Conservation (phyloP, 2,113 vertebrate species). For the Gadus chalcogrammus region DNA sequence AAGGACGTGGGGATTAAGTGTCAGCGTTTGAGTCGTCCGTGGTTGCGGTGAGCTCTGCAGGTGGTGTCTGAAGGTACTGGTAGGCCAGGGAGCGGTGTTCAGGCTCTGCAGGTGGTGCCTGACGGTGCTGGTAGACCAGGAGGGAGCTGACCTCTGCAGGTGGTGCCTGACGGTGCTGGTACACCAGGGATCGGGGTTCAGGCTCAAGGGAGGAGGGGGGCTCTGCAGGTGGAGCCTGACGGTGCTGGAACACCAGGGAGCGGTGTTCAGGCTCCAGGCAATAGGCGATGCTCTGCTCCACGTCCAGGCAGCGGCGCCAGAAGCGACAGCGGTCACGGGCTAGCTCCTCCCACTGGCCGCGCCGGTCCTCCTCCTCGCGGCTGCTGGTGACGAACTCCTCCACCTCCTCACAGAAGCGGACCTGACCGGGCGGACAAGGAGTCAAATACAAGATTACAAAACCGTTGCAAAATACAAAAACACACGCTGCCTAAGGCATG, state of each 20-base stretch:
- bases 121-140: no score
- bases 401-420: constrained; percentile 86
- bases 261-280: constrained; percentile 83
- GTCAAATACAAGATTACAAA: no score
- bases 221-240: constrained; percentile 73
- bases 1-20: neutral
- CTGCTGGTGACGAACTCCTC: constrained; percentile 84
- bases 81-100: constrained; percentile 75
- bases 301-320: constrained; percentile 85
- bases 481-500: neutral
- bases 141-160: constrained; percentile 1
- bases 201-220: constrained; percentile 81
- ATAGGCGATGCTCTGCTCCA: constrained; percentile 81
- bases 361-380: constrained; percentile 80
- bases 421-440: constrained; percentile 64
- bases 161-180: neutral
- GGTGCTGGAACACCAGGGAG: constrained; percentile 43
- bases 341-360: constrained; percentile 91
- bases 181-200: constrained; percentile 74
- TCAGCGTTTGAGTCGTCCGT: no score
- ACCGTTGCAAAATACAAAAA: neutral
- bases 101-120: constrained; percentile 74
- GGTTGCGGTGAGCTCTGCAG: constrained; percentile 1
- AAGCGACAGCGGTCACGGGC: constrained; percentile 89
- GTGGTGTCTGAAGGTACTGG: neutral